These are phyloP conservation scores for Epiblema foenella DNA, from an alignment of 2,888 invertebrate genomes.

Conservation along the genomic window DNA sequence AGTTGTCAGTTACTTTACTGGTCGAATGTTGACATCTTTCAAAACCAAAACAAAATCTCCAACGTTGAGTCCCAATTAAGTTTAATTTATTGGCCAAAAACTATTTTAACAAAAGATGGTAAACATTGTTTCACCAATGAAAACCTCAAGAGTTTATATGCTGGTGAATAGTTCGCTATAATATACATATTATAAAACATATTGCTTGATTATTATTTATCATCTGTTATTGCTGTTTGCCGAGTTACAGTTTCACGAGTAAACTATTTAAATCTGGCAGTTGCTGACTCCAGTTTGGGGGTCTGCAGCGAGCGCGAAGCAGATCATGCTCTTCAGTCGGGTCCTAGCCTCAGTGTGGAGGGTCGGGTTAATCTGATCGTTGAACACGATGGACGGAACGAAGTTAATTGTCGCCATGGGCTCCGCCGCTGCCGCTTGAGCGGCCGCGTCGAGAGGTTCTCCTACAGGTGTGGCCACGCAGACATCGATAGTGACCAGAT, in stretches of 20 bases:
- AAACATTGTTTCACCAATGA: no score
- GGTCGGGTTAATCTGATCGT: constrained; percentile 55
- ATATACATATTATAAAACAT: no score
- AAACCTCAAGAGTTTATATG: no score
- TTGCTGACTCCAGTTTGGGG: constrained; percentile 59
- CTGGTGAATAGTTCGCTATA: no score
- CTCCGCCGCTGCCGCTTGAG: constrained; percentile 57
- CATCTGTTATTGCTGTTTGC: constrained; percentile 2
- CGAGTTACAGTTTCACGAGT: constrained; percentile 34
- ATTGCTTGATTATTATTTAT: constrained; percentile 47
- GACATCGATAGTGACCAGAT: constrained; percentile 61
- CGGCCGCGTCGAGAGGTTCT: constrained; percentile 61
- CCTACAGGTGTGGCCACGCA: constrained; percentile 61
- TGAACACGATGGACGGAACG: constrained; percentile 70
- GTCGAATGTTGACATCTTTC: constrained; percentile 33
- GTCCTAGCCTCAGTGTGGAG: constrained; percentile 54
- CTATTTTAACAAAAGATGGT: no score
- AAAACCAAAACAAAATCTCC: constrained; percentile 53
- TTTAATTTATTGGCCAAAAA: no score
- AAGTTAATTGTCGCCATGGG: constrained; percentile 61
- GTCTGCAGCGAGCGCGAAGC: constrained; percentile 66
- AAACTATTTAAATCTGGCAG: constrained; percentile 51
- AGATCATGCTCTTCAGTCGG: constrained; percentile 61
- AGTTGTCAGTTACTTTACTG: constrained; percentile 53
- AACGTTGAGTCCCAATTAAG: constrained; percentile 55